phyloP scores from a whole-genome alignment of 2,113 vertebrate genomes.

The Jaculus jaculus region DNA sequence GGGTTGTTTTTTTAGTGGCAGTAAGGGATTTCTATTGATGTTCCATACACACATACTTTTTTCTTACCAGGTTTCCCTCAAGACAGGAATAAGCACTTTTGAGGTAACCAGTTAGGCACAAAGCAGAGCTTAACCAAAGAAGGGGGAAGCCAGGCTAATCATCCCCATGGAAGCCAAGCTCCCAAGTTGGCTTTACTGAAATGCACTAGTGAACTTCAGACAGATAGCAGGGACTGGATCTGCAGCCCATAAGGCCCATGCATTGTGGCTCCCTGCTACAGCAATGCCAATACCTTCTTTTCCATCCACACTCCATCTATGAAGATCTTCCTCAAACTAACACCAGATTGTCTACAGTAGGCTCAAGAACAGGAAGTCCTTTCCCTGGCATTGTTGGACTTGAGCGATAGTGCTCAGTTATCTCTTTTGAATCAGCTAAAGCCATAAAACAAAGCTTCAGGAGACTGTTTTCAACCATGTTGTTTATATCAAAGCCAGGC shows the following conservation, averaged over 20 bases:
- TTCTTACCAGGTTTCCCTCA: constrained; percentile 24
- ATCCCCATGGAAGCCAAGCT: background rate
- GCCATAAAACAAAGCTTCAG: background rate
- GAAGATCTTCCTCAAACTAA: background rate
- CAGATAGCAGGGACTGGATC: too few relatives aligned
- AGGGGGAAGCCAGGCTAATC: background rate
- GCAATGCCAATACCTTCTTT: background rate
- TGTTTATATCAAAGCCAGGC: background rate
- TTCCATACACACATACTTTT: constrained; percentile 36
- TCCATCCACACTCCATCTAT: background rate
- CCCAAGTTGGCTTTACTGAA: background rate
- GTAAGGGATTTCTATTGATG: constrained; percentile 58
- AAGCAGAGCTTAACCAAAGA: background rate
- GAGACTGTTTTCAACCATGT: background rate
- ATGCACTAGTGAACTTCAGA: background rate
- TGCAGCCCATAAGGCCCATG: background rate
- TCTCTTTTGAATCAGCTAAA: background rate
- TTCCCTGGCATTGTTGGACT: background rate
- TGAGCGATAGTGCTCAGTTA: background rate
- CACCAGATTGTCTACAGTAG: background rate
- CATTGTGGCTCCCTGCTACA: background rate
- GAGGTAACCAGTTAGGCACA: constrained; percentile 7
- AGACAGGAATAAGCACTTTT: constrained; percentile 4
- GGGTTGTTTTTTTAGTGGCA: constrained; percentile 53
- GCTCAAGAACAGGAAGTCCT: background rate